These are phyloP conservation scores for Mormyrus proboscirostris DNA, from an alignment of 2,797 vertebrate genomes.

Conservation along the genomic window DNA sequence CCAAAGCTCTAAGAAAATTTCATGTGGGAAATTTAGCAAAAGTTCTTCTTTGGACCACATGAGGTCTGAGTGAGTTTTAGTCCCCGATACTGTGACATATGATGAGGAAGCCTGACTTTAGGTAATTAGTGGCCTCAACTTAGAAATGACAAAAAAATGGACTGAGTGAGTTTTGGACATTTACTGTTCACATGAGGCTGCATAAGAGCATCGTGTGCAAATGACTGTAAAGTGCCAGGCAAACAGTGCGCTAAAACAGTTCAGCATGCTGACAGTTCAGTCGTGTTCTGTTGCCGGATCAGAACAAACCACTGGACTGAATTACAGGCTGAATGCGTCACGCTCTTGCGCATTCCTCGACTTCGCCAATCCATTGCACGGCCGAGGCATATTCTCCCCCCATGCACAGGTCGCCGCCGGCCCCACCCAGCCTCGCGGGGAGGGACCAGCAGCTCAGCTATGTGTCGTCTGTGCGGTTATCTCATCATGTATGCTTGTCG, in stretches of 20 bases:
- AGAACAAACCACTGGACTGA: not conserved
- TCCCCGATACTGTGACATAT: not conserved
- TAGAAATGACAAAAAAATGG: not conserved
- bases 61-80: not conserved
- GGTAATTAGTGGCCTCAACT: not conserved
- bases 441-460: not conserved
- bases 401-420: not conserved
- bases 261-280: not conserved
- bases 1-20: not conserved
- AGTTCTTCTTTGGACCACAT: not conserved
- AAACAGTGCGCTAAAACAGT: not conserved
- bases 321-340: not conserved
- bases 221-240: not conserved
- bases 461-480: not conserved
- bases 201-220: not conserved
- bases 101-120: not conserved
- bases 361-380: not conserved
- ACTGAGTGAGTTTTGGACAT: not conserved
- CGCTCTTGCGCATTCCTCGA: not conserved
- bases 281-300: not conserved
- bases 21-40: not conserved
- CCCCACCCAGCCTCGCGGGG: not conserved
- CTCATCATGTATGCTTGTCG: not conserved
- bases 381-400: not conserved
- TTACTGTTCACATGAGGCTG: not conserved